These are phyloP conservation scores for Rachycentron canadum DNA, from an alignment of 2,797 vertebrate genomes.

Conservation along the genomic window DNA sequence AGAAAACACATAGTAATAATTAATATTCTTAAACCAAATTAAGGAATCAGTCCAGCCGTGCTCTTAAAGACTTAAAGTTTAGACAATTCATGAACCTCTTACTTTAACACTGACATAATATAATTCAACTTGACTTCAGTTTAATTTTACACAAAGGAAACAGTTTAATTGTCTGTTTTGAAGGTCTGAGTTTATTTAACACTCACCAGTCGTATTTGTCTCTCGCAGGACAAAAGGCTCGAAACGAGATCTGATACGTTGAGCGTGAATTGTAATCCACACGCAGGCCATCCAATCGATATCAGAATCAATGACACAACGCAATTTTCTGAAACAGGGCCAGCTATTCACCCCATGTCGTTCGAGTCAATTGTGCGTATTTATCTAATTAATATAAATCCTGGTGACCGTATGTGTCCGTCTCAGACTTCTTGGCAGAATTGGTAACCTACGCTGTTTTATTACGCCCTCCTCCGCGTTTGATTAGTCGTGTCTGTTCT, in stretches of 20 bases:
- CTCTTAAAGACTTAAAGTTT: background rate
- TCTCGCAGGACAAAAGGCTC: constrained; percentile 8
- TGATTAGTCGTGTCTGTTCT: constrained; percentile 60
- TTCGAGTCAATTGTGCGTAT: accelerated
- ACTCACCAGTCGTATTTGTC: background rate
- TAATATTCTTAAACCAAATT: no score
- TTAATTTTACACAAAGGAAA: background rate
- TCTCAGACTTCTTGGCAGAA: background rate
- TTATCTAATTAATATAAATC: accelerated
- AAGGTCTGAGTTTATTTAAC: background rate
- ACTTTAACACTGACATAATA: no score
- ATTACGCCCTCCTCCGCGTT: background rate
- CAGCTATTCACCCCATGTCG: accelerated
- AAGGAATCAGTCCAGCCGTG: no score
- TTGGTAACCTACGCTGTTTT: accelerated
- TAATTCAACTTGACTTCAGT: no score
- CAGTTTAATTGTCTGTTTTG: background rate
- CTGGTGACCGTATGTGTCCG: accelerated
- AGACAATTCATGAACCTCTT: no score
- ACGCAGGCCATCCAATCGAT: constrained; percentile 57
- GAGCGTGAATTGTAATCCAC: constrained; percentile 14
- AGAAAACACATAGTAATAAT: no score
- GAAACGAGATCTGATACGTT: background rate
- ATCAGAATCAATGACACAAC: constrained; percentile 46
- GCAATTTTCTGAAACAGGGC: accelerated